Evolutionary conservation across 30 jellyfish, hydroid and myxozoan species (phyloP).

Genomic region (Mastigias papua): DNA sequence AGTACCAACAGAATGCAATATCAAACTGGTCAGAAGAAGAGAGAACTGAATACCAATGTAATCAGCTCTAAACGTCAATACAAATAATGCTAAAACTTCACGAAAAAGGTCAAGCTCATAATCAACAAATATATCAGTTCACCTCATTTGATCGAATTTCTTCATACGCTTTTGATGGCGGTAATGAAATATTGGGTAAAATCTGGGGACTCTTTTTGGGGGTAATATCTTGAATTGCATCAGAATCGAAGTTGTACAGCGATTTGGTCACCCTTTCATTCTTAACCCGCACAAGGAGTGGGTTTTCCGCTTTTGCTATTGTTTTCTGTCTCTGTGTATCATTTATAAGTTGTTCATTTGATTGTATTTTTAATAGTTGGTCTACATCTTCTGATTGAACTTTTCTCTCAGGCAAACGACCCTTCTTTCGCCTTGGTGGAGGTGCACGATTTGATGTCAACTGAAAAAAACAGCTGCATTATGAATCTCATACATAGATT

Average conservation of each 20-base stretch:
- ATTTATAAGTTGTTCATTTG: background rate
- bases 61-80: too few species aligned
- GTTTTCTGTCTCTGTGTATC: background rate
- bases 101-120: background rate
- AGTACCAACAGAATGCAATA: background rate
- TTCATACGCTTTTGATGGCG: background rate
- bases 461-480: conserved; percentile 52
- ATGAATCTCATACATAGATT: too few species aligned
- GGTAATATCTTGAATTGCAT: background rate
- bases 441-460: conserved; percentile 73
- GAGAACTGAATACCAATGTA: too few species aligned
- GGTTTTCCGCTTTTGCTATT: conserved; percentile 52
- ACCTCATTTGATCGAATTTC: background rate
- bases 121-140: background rate
- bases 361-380: conserved; percentile 5
- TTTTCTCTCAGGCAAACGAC: conserved; percentile 7
- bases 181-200: background rate
- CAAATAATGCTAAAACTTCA: too few species aligned
- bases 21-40: background rate
- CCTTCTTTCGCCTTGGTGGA: conserved; percentile 41
- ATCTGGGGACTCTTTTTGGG: background rate
- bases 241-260: background rate
- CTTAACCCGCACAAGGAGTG: conserved; percentile 45
- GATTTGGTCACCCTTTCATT: conserved; percentile 43
- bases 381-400: conserved; percentile 54